Base-by-base conservation (phyloP, 2,888 invertebrate species). In the Caenorhabditis sp. region DNA sequence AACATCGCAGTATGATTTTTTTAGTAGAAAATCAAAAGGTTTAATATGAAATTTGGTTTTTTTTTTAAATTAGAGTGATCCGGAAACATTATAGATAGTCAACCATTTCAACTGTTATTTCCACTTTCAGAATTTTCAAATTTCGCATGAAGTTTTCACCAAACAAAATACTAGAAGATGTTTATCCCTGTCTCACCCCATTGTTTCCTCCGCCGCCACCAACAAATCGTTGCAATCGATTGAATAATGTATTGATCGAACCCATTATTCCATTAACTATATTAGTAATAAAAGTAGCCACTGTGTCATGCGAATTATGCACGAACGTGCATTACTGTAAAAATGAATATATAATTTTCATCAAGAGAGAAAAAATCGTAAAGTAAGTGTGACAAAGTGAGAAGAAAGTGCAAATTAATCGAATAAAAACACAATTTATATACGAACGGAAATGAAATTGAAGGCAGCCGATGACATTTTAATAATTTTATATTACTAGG, bases 221-320 rank as follows among this genome's bases (percentile, higher is more conserved):
- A 21, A 74, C 69, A 26, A 74, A 58, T 7, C 69, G 38, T 5
- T 66, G 66, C 31, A 74, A 63, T 43, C 69, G 63, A 17, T 56
- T 49, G 17, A 74, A 64, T 25, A 74, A 61, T 27, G 74, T 70
- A 50, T 69, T 74, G 25, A 74, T 74, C n/a, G 74, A 69, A 25
- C 74, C 69, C 74, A 74, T 74, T 58, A 26, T 49, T 43, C 43
- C 43, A 43, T 43, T 43, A 43, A 43, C 43, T 43, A 43, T 43
- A 43, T 43, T 43, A 17, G 43, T 17, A 43, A 43, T 43, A 43
- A 43, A 43, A 7, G 43, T 43, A 43, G 43, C 43, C 43, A 43
- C 43, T 43, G 43, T 43, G 43, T 43, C 43, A 43, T 43, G 17
- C 43, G 43, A 43, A 43, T 43, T 43, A 43, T 43, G 43, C 43